Evolutionary conservation across 2,113 vertebrate species (phyloP), one percentile per base, ranked within the genome.

Genomic region (Rhinopithecus roxellana): DNA sequence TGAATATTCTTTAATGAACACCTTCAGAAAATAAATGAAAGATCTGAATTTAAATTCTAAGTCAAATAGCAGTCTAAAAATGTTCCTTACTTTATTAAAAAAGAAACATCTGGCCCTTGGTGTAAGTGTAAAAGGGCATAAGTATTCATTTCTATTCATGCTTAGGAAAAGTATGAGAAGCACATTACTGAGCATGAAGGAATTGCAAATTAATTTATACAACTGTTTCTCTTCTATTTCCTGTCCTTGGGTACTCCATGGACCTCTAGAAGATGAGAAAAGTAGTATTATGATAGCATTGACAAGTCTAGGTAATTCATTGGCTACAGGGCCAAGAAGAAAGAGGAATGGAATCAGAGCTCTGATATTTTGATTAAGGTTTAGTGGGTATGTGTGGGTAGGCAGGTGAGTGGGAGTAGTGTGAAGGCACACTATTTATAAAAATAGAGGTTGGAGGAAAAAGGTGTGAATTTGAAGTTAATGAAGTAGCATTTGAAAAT

Each of bases 21-120:
- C 2, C 55, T 81, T 97, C 25, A 79, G 25, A 96, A 69, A 96
- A 38, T 92, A 83, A 98, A 43, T 20, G 5, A 20, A 69, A 89
- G n/a, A 30, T 95, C 23, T 90, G 23, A 92, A 95, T 97, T 32
- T 1, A 13, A 97, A 96, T 94, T 92, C 87, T 6, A 98, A 97
- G 67, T 79, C 8, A 9, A 89, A 32, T 8, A 25, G 1, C 0
- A 3, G 3, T 61, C 16, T 64, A 77, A 89, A 74, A 61, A 69
- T 43, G 0, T 0, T 69, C 30, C 20, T 72, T 45, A 75, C 12
- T 30, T 9, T 23, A 89, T 2, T 74, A 40, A 50, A 16, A 3
- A 97, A 97, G 81, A 48, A 17, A 22, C 67, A 90, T 23, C 57
- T 92, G 89, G 14, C 55, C 77, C 1, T 97, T 90, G 20, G n/a